phyloP scores from a whole-genome alignment of 2,113 vertebrate genomes.

The Eptesicus fuscus region DNA sequence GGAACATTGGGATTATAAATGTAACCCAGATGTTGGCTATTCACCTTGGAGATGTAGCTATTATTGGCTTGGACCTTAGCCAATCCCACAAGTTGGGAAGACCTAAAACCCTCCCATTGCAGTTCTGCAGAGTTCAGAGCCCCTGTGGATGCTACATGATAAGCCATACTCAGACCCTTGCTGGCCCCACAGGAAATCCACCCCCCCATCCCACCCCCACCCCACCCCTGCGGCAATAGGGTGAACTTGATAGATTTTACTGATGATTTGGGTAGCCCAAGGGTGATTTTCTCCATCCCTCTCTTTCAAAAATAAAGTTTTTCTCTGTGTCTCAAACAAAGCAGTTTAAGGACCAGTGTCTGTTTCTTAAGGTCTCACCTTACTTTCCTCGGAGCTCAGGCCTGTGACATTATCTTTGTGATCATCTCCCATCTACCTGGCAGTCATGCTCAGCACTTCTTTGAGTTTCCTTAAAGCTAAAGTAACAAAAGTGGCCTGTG shows the following conservation, averaged over 20 bases:
- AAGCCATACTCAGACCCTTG: not conserved
- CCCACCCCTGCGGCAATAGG: too few relatives aligned
- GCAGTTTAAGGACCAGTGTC: not conserved
- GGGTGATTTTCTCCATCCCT: not conserved
- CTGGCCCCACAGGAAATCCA: not conserved
- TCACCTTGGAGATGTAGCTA: slow-evolving; percentile 72
- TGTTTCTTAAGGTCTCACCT: not conserved
- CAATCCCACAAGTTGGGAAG: slow-evolving; percentile 64
- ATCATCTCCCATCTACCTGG: not conserved
- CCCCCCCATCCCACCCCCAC: not conserved
- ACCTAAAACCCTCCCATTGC: slow-evolving; percentile 52
- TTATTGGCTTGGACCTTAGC: slow-evolving; percentile 73
- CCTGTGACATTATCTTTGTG: not conserved
- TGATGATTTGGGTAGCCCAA: not conserved
- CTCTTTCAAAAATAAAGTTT: not conserved
- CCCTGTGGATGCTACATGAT: not conserved
- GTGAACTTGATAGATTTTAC: not conserved
- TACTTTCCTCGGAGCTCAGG: not conserved
- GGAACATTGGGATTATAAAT: slow-evolving; percentile 67
- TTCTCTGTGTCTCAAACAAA: not conserved
- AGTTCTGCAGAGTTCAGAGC: slow-evolving; percentile 34
- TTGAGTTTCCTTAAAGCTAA: not conserved
- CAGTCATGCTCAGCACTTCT: not conserved
- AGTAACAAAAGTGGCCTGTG: not conserved
- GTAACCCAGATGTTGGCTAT: slow-evolving; percentile 70